These are phyloP conservation scores for Phycodurus eques DNA, from an alignment of 2,113 vertebrate genomes.

Conservation along the genomic window DNA sequence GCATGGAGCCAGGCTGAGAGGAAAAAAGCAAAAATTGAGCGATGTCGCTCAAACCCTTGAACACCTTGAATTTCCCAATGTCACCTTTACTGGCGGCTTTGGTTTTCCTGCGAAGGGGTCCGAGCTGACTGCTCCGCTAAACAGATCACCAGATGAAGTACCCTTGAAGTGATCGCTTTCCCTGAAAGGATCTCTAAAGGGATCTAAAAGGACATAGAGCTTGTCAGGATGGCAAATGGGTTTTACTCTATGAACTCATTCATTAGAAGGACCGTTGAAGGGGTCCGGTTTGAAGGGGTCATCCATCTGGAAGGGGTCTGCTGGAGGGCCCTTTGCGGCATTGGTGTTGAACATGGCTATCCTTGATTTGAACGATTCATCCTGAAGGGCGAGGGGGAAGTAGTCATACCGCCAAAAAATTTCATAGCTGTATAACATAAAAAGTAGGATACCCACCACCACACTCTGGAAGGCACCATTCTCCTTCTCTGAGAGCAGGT, in stretches of 20 bases:
- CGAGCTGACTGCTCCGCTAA: constrained; percentile 79
- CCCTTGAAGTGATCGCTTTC: constrained; percentile 85
- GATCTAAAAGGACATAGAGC: constrained; percentile 71
- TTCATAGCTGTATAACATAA: background rate
- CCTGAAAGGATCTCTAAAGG: constrained; percentile 92
- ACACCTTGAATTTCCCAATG: background rate
- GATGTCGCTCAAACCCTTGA: background rate
- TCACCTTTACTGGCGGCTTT: constrained; percentile 79
- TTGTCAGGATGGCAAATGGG: constrained; percentile 1
- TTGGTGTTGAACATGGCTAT: constrained; percentile 82
- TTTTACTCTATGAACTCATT: background rate
- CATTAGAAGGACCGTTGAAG: constrained; percentile 78
- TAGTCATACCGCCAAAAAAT: background rate
- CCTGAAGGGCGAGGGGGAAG: constrained; percentile 62
- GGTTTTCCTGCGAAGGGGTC: constrained; percentile 83
- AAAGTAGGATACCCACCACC: constrained; percentile 64
- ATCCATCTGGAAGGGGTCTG: constrained; percentile 90
- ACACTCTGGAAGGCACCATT: constrained; percentile 70
- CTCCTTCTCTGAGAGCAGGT: constrained; percentile 76
- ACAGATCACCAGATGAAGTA: constrained; percentile 80
- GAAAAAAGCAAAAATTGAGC: constrained; percentile 8
- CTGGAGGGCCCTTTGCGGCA: constrained; percentile 70
- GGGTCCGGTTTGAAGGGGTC: constrained; percentile 91
- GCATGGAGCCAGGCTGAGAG: constrained; percentile 80
- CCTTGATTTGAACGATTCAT: constrained; percentile 86